A percentile compares a stretch with the other conserved stretches of the same genome.
These are phyloP conservation scores for Nothobranchius furzeri DNA, from an alignment of 2,113 vertebrate genomes.

Conservation along the genomic window DNA sequence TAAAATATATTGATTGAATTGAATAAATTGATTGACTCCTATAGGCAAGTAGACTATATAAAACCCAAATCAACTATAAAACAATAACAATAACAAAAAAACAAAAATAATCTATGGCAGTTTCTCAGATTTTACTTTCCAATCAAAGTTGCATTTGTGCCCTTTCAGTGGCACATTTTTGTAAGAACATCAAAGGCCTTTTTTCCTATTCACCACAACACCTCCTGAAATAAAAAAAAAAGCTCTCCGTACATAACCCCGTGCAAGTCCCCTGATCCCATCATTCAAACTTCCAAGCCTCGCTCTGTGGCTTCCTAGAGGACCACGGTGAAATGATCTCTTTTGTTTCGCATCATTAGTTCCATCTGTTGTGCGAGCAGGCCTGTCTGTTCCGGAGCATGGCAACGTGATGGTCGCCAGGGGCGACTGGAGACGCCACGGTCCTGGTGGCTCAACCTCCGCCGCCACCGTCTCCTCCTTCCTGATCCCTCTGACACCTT, in stretches of 20 bases:
- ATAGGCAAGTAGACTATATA: no score
- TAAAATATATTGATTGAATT: no score
- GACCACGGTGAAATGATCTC: slow-evolving; percentile 83
- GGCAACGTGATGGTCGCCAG: slow-evolving; percentile 79
- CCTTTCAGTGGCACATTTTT: slow-evolving; percentile 58
- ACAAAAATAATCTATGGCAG: slow-evolving; percentile 14
- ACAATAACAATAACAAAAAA: not conserved
- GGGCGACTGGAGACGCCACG: slow-evolving; percentile 76
- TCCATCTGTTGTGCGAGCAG: slow-evolving; percentile 84
- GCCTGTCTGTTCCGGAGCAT: slow-evolving; percentile 82
- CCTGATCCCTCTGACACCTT: slow-evolving; percentile 60
- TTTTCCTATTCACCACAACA: slow-evolving; percentile 66
- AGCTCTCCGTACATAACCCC: slow-evolving; percentile 64
- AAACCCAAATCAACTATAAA: not conserved
- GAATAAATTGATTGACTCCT: no score
- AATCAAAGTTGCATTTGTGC: slow-evolving; percentile 46
- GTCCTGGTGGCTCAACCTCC: slow-evolving; percentile 74
- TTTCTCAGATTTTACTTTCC: slow-evolving; percentile 45
- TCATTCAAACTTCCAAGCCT: slow-evolving; percentile 78
- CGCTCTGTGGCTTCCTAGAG: slow-evolving; percentile 78
- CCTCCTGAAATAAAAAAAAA: slow-evolving; percentile 52
- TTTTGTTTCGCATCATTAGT: slow-evolving; percentile 90
- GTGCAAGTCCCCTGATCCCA: slow-evolving; percentile 72
- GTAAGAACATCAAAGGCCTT: slow-evolving; percentile 63
- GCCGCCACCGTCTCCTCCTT: slow-evolving; percentile 48